Evolutionary conservation across 2,113 vertebrate genomes (phyloP).

Genomic region (Theristicus caerulescens): DNA sequence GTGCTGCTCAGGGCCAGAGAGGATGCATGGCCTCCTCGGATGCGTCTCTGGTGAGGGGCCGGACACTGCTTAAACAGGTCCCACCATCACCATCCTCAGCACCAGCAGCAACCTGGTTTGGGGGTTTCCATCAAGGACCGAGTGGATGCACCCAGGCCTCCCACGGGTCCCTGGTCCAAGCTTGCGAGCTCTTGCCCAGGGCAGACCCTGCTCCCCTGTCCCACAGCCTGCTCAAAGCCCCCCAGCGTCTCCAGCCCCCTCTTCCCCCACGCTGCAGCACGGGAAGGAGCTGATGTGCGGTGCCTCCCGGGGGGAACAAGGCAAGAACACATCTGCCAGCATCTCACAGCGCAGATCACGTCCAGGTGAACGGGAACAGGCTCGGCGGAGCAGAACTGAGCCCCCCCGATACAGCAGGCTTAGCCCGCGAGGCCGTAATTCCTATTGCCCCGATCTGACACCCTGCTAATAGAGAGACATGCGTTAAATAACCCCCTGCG

Average conservation of each 20-base stretch:
- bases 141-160: background rate
- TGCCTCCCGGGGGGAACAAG: background rate
- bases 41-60: background rate
- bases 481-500: background rate
- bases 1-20: background rate
- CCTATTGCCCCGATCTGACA: background rate
- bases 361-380: background rate
- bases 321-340: background rate
- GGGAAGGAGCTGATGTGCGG: background rate
- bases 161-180: background rate
- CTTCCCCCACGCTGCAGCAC: rapidly evolving
- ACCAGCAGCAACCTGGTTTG: background rate
- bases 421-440: background rate
- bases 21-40: background rate
- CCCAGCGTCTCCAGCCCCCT: background rate
- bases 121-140: background rate
- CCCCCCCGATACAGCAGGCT: background rate
- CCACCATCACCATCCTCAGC: background rate
- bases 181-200: background rate
- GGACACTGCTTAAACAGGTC: background rate
- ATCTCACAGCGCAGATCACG: background rate
- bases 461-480: background rate
- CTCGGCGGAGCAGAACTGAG: background rate
- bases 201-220: background rate
- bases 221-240: background rate